Evolutionary conservation across 2,888 invertebrate species (phyloP).

Genomic region (Marronus borbonicus): DNA sequence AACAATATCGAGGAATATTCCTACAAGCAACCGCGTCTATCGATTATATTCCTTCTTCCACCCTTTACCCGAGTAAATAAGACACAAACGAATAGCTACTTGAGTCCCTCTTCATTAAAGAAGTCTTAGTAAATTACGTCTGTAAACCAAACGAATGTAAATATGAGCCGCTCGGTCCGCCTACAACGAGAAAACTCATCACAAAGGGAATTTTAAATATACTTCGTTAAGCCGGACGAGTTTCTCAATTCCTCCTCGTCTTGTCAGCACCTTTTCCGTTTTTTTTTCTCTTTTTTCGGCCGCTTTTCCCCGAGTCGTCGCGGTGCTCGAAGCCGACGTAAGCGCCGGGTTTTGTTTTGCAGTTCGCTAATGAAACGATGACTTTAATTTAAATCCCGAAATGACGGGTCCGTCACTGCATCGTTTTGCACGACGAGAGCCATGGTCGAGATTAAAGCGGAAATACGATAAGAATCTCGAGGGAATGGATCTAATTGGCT

Average conservation of each 20-base stretch:
- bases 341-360: constrained; percentile 8
- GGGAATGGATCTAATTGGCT: not conserved
- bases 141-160: constrained; percentile 17
- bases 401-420: not conserved
- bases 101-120: not conserved
- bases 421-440: not conserved
- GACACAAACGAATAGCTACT: constrained; percentile 10
- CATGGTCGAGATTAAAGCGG: not conserved
- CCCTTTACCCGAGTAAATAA: not conserved
- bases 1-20: too few relatives aligned
- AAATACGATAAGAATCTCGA: not conserved
- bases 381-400: not conserved
- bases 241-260: not conserved
- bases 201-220: constrained; percentile 36
- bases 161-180: not conserved
- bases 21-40: too few relatives aligned
- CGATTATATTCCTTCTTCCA: not conserved
- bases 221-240: constrained; percentile 8
- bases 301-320: not conserved
- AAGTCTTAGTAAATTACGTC: constrained; percentile 20
- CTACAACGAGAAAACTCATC: constrained; percentile 6
- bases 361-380: constrained; percentile 6
- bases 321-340: not conserved
- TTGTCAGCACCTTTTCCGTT: not conserved
- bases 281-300: not conserved